These are phyloP conservation scores for Lordiphosa stackelbergi DNA, from an alignment of 1,140 invertebrate species.

Conservation along the genomic window DNA sequence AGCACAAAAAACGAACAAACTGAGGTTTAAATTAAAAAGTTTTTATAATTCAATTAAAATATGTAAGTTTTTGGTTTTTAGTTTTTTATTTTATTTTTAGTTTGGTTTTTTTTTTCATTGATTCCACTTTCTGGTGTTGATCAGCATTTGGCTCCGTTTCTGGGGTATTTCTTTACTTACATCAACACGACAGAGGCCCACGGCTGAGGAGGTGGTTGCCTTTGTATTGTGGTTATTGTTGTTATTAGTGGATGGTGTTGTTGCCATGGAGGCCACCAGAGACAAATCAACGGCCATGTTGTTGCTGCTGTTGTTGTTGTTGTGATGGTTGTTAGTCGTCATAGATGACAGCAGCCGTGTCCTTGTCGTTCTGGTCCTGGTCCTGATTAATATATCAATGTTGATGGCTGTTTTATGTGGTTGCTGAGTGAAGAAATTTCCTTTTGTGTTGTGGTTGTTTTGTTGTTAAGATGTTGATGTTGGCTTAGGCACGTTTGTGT, in stretches of 20 bases:
- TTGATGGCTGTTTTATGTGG: constrained; percentile 12
- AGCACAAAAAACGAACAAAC: no score
- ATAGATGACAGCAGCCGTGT: constrained; percentile 52
- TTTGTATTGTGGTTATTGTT: constrained; percentile 38
- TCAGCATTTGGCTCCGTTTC: constrained; percentile 6
- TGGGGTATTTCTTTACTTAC: constrained; percentile 54
- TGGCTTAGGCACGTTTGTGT: constrained; percentile 49
- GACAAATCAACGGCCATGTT: constrained; percentile 71
- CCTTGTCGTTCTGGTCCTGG: constrained; percentile 23
- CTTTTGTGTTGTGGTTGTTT: background rate
- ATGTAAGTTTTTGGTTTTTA: no score
- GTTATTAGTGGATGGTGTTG: constrained; percentile 22
- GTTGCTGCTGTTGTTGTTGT: constrained; percentile 39
- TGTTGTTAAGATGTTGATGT: background rate
- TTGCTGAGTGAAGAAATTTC: background rate
- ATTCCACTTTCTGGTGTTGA: background rate
- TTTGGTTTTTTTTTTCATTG: background rate
- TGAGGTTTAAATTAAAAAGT: no score
- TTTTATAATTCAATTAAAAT: no score
- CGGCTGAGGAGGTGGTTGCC: constrained; percentile 41
- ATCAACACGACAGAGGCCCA: constrained; percentile 71
- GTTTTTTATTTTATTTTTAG: background rate
- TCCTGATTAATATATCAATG: constrained; percentile 22
- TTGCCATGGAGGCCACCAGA: constrained; percentile 33
- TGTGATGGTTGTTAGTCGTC: constrained; percentile 51